Evolutionary conservation across 2,113 vertebrate genomes (phyloP).

Genomic region (Oreochromis tanganicae): DNA sequence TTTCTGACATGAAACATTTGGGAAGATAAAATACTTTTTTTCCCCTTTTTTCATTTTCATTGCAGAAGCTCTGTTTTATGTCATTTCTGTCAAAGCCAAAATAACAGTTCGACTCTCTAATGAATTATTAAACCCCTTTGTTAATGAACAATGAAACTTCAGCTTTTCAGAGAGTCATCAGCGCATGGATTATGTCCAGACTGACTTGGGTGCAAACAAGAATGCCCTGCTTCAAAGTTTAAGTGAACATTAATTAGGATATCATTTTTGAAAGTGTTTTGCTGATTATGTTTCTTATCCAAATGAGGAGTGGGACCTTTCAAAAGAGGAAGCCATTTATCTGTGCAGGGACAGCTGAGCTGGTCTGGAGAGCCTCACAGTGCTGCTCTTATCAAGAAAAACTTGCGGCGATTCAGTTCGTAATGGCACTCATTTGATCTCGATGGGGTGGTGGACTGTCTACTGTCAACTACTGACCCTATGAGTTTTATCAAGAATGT

Average conservation of each 20-base stretch:
- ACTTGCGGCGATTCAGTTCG: conserved; percentile 31
- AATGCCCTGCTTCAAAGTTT: conserved; percentile 19
- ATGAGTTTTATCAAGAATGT: conserved; percentile 25
- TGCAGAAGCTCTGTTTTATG: neutral
- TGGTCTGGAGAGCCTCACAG: conserved; percentile 68
- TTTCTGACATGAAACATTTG: conserved; percentile 33
- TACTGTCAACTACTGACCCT: conserved; percentile 45
- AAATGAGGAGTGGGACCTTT: conserved; percentile 63
- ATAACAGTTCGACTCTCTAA: neutral
- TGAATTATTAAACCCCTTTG: neutral
- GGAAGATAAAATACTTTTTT: neutral
- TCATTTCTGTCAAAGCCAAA: neutral
- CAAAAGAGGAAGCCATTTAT: conserved; percentile 69
- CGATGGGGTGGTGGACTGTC: conserved; percentile 42
- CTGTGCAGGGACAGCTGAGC: conserved; percentile 49
- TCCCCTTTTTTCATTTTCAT: neutral
- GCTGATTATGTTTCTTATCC: conserved; percentile 55
- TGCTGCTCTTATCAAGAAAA: conserved; percentile 60
- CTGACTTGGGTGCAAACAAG: conserved; percentile 20
- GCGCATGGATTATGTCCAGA: conserved; percentile 23
- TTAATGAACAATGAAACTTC: neutral
- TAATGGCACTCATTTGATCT: conserved; percentile 61
- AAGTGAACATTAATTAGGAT: conserved; percentile 42
- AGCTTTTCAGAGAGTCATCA: neutral
- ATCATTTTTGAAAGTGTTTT: conserved; percentile 45